Base-by-base conservation (phyloP, 35 echinoderm and acorn worm genomes). In the Apostichopus parvimensis region DNA sequence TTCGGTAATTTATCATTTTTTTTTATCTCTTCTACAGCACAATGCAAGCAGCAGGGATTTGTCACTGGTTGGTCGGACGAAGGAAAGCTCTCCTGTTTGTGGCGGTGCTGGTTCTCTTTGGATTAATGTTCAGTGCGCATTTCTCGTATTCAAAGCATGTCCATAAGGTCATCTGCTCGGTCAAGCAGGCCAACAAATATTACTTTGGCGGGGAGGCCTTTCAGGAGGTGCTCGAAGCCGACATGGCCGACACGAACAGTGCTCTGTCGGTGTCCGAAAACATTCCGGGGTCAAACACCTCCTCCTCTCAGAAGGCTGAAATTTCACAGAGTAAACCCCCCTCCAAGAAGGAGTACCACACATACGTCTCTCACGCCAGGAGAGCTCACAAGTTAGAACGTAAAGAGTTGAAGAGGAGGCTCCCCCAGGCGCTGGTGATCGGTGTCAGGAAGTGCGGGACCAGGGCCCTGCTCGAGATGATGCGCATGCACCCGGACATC, bases 371-470 rank as follows among this genome's bases (percentile, higher is more conserved):
- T 78, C 89, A 91, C 22, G 53, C 89, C 17, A 78, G 59, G 73
- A 77, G 89, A 91, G 76, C 53, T 20, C 89, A 91, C 26, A 91
- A 91, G 26, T 13, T 79, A 21, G 89, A 91, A 56, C 25, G 71
- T 6, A 91, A 91, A 52, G 89, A 79, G 56, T 53, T 78, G 2
- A 91, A 77, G n/a, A 55, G 89, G 53, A 24, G 93, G 57, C 90
- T 99, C 12, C 97, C 97, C 8, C 95, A 99, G 79, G 95, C 95
- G 11, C 94, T 99, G 17, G 79, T 99, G n/a, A 99, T 99, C 54
- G 97, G 97, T 8, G 92, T 99, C 10, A 73, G 97, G 28, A 99
- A 99, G 80, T 96, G 97, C 90, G 97, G 97, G 9, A 99, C 97
- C 28, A 92, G 97, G 81, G 97, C 97, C 17, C 92, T 99, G 11